phyloP scores from a whole-genome alignment of 2,797 vertebrate genomes.

The Cyprinodon diabolis region DNA sequence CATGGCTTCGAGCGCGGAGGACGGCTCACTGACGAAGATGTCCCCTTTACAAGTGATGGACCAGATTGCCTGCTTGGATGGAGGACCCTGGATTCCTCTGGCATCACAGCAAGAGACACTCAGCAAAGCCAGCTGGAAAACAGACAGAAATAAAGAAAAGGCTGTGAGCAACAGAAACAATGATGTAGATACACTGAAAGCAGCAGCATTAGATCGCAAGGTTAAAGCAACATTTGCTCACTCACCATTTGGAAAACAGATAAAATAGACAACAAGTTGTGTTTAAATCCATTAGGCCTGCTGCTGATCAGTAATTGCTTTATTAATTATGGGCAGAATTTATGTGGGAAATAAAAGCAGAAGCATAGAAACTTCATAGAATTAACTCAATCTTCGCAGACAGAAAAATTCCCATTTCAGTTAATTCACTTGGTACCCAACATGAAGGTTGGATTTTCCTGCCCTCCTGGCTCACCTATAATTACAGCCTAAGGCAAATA shows the following conservation, averaged over 20 bases:
- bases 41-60: constrained; percentile 97
- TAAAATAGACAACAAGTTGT: too few species aligned
- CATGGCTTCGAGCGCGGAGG: constrained; percentile 83
- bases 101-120: constrained; percentile 91
- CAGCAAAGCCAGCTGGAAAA: constrained; percentile 87
- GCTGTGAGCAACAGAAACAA: background rate
- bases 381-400: too few species aligned
- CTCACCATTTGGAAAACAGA: background rate
- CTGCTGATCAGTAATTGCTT: background rate
- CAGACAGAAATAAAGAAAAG: background rate
- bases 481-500: too few species aligned
- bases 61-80: constrained; percentile 94
- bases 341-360: too few species aligned
- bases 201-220: background rate
- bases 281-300: too few species aligned
- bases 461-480: too few species aligned
- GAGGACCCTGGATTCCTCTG: constrained; percentile 87
- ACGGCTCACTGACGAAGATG: constrained; percentile 94
- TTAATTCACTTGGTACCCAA: too few species aligned
- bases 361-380: too few species aligned
- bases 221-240: background rate
- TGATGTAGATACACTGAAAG: background rate
- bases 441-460: too few species aligned
- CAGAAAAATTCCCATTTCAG: too few species aligned
- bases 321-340: too few species aligned